These are phyloP conservation scores for Sisyra terminalis DNA, from an alignment of 2,888 invertebrate species.

Conservation along the genomic window DNA sequence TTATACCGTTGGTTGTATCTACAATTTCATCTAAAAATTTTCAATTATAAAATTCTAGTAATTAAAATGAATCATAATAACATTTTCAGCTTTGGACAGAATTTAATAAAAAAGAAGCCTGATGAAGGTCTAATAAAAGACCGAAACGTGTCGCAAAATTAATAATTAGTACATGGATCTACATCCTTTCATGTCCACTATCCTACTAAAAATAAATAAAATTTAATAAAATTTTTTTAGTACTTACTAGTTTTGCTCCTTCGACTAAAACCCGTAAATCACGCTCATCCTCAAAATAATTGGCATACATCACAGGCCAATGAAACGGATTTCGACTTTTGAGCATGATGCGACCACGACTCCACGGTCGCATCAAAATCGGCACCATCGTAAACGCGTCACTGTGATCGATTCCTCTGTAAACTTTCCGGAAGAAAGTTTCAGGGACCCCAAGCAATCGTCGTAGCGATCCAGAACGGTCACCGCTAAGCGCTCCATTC, in stretches of 20 bases:
- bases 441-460: slow-evolving; percentile 46
- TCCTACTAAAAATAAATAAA: neutral
- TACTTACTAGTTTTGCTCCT: slow-evolving; percentile 50
- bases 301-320: slow-evolving; percentile 63
- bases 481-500: slow-evolving; percentile 58
- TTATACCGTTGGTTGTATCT: too few relatives aligned
- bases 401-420: slow-evolving; percentile 29
- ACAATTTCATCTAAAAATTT: too few relatives aligned
- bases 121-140: too few relatives aligned
- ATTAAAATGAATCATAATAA: too few relatives aligned
- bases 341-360: slow-evolving; percentile 53
- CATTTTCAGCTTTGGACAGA: too few relatives aligned
- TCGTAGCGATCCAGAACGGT: slow-evolving; percentile 47
- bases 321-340: slow-evolving; percentile 54
- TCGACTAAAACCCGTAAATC: slow-evolving; percentile 60
- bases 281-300: slow-evolving; percentile 57
- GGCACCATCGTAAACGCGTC: slow-evolving; percentile 56
- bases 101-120: too few relatives aligned
- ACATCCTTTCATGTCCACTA: too few relatives aligned
- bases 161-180: too few relatives aligned
- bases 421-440: slow-evolving; percentile 38
- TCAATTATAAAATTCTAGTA: too few relatives aligned
- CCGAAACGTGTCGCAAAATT: too few relatives aligned
- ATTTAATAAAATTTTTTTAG: neutral
- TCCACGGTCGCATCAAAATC: slow-evolving; percentile 55